Conservation (phyloP, 2,888 invertebrate genomes). For the Tenthredo amoena region DNA sequence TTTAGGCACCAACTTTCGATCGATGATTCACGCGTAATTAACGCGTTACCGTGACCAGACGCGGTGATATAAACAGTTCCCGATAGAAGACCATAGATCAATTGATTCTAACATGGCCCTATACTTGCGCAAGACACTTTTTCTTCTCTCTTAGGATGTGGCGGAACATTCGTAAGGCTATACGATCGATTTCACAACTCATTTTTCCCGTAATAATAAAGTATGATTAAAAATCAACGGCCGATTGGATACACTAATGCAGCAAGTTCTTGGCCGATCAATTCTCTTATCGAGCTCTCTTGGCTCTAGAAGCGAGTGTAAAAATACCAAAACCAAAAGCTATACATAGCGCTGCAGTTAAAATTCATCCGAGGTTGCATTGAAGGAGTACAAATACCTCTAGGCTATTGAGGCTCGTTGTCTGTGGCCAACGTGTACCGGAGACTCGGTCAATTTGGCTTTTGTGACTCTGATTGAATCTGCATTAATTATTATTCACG, state of each 20-base stretch:
- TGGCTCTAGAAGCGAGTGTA: background rate
- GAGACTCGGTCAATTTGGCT: slow-evolving; percentile 25
- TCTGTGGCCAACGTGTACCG: slow-evolving; percentile 14
- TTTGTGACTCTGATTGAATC: slow-evolving; percentile 38
- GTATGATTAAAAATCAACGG: background rate
- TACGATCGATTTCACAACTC: background rate
- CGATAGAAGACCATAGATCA: slow-evolving; percentile 18
- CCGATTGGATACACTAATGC: background rate
- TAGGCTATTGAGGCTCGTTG: slow-evolving; percentile 3
- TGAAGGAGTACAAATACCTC: background rate
- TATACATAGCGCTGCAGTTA: background rate
- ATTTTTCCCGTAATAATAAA: background rate
- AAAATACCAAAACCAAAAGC: slow-evolving; percentile 11
- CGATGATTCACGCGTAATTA: slow-evolving; percentile 41
- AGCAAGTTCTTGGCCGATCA: background rate
- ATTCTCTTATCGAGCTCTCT: slow-evolving; percentile 19
- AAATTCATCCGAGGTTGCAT: slow-evolving; percentile 9
- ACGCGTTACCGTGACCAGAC: slow-evolving; percentile 43
- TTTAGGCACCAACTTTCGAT: slow-evolving; percentile 34
- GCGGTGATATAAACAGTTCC: slow-evolving; percentile 23
- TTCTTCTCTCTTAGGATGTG: background rate
- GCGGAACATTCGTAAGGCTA: background rate
- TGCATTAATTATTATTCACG: slow-evolving; percentile 41
- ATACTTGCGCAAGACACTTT: background rate
- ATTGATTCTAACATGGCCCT: background rate